These are phyloP conservation scores for Diorhabda sublineata DNA, from an alignment of 1,140 invertebrate genomes.

Conservation along the genomic window DNA sequence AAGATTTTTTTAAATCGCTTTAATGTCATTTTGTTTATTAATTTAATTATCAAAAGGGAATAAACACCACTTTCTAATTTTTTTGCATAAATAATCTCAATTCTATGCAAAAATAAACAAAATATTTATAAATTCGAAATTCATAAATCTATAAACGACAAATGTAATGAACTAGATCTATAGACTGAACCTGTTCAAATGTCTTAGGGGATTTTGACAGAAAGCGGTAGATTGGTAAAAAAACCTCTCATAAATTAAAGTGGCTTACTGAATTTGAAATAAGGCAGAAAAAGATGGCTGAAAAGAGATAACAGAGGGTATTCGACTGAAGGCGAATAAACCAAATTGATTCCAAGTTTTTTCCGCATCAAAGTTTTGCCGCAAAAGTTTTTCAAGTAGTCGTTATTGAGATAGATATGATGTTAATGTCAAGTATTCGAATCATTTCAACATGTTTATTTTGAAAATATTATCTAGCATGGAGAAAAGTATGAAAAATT, in stretches of 20 bases:
- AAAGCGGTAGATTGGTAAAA: neutral
- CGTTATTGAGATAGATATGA: slow-evolving; percentile 10
- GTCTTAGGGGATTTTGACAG: neutral
- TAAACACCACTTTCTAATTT: no score
- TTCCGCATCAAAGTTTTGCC: slow-evolving; percentile 3
- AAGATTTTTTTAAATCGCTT: no score
- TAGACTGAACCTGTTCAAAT: neutral
- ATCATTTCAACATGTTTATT: no score
- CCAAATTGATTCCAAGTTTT: slow-evolving; percentile 14
- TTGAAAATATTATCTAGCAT: no score
- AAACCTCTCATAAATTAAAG: slow-evolving; percentile 15
- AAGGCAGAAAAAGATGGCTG: slow-evolving; percentile 11
- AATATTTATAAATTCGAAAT: no score
- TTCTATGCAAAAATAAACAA: no score
- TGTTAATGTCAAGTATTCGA: neutral
- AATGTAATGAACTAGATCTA: no score
- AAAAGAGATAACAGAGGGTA: slow-evolving; percentile 13
- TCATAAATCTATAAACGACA: no score
- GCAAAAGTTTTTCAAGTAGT: slow-evolving; percentile 13
- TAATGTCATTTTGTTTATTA: no score
- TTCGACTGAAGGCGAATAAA: slow-evolving; percentile 10
- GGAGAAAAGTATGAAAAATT: no score
- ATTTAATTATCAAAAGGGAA: no score
- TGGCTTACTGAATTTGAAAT: slow-evolving; percentile 16
- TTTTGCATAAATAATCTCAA: no score